phyloP scores from a whole-genome alignment of 2,888 invertebrate genomes.

The Lypha dubia region DNA sequence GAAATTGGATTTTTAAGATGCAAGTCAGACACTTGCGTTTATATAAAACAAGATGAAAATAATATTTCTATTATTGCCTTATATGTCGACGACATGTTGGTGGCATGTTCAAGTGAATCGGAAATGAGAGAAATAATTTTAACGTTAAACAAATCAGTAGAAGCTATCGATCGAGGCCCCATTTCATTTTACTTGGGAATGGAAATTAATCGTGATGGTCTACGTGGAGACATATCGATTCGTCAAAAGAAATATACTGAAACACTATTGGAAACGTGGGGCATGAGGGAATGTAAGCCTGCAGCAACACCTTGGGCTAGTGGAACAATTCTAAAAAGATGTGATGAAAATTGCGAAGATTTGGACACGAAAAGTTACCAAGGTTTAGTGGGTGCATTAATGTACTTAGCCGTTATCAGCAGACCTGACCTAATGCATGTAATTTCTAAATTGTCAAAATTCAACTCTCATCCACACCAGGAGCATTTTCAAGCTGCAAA shows the following conservation, averaged over 20 bases:
- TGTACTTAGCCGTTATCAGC: not conserved
- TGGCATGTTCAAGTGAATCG: not conserved
- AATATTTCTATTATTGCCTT: not conserved
- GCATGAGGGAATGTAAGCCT: not conserved
- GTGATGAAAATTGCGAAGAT: not conserved
- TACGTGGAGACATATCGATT: not conserved
- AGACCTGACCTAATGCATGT: not conserved
- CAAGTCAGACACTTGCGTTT: not conserved
- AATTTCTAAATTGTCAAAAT: not conserved
- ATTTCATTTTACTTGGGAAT: not conserved
- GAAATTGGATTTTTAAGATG: not conserved
- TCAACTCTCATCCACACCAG: not conserved
- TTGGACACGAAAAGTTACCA: not conserved
- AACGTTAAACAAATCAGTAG: too few relatives aligned
- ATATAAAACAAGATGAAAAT: not conserved
- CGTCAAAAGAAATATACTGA: constrained; percentile 1
- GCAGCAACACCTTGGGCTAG: not conserved
- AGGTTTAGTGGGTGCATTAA: not conserved
- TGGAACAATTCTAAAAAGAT: not conserved
- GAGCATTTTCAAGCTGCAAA: not conserved
- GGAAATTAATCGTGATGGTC: not conserved
- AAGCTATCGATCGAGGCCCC: too few relatives aligned
- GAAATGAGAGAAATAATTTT: not conserved
- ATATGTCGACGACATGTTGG: not conserved
- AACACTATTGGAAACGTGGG: not conserved